phyloP scores from a whole-genome alignment of 2,113 vertebrate genomes.

The Pomatorhinus ruficollis region DNA sequence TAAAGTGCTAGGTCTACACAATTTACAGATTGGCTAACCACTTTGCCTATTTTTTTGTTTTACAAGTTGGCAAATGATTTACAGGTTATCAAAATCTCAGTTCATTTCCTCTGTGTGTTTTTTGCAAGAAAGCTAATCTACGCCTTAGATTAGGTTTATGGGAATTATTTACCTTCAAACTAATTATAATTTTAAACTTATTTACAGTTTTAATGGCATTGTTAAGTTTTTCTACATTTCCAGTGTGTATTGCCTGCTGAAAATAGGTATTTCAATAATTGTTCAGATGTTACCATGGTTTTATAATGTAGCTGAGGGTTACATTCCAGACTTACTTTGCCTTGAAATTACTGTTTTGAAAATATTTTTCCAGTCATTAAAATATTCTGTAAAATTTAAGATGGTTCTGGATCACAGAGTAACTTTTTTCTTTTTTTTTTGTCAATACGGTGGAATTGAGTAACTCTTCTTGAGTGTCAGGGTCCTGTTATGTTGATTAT shows the following conservation, averaged over 20 bases:
- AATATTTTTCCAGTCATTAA: not conserved
- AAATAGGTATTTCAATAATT: not conserved
- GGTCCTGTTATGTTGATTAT: not conserved
- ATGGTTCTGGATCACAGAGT: not conserved
- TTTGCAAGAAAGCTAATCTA: not conserved
- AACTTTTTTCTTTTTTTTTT: not conserved
- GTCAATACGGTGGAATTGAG: accelerated
- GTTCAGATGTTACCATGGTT: not conserved
- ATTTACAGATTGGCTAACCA: not conserved
- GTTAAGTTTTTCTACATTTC: not conserved
- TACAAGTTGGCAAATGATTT: not conserved
- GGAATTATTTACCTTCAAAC: not conserved
- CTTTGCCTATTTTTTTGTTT: not conserved
- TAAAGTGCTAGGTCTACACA: not conserved
- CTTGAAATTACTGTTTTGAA: not conserved
- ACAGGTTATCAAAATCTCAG: not conserved
- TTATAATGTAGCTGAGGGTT: not conserved
- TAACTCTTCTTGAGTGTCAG: not conserved
- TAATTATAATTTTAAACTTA: not conserved
- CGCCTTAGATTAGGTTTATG: not conserved
- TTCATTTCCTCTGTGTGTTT: not conserved
- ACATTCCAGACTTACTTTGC: not conserved
- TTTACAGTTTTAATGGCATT: not conserved
- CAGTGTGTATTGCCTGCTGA: not conserved
- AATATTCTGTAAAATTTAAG: not conserved